phyloP scores from a whole-genome alignment of 2,113 vertebrate genomes.

The Amblyornis subalaris region DNA sequence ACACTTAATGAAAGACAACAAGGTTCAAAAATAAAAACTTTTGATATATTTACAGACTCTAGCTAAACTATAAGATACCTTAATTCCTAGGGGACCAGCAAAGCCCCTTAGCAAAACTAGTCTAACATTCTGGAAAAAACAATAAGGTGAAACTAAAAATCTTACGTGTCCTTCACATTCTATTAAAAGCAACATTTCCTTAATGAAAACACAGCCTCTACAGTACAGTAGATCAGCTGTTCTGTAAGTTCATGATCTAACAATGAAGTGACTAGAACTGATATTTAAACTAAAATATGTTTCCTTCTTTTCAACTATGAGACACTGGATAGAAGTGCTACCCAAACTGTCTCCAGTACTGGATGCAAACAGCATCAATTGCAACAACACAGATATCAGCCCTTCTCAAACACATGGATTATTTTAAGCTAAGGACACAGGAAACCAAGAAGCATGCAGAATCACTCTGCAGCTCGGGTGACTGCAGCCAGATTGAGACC shows the following conservation, averaged over 20 bases:
- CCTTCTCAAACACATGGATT: rapidly evolving
- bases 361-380: neutral
- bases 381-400: rapidly evolving
- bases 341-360: neutral
- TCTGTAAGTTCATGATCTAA: neutral
- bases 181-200: neutral
- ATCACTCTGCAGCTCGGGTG: neutral
- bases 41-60: neutral
- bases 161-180: neutral
- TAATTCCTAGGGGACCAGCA: neutral
- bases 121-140: neutral
- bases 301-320: neutral
- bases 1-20: neutral
- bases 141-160: neutral
- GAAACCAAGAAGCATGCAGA: neutral
- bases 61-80: neutral
- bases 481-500: neutral
- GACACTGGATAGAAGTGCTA: too few relatives aligned
- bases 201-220: neutral
- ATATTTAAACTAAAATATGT: neutral
- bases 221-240: neutral
- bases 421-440: too few relatives aligned
- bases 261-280: neutral
- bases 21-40: neutral
- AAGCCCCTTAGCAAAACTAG: neutral